These are phyloP conservation scores for Aurelia sp. DNA, from an alignment of 30 jellyfish, hydroid and myxozoan species.

Conservation along the genomic window DNA sequence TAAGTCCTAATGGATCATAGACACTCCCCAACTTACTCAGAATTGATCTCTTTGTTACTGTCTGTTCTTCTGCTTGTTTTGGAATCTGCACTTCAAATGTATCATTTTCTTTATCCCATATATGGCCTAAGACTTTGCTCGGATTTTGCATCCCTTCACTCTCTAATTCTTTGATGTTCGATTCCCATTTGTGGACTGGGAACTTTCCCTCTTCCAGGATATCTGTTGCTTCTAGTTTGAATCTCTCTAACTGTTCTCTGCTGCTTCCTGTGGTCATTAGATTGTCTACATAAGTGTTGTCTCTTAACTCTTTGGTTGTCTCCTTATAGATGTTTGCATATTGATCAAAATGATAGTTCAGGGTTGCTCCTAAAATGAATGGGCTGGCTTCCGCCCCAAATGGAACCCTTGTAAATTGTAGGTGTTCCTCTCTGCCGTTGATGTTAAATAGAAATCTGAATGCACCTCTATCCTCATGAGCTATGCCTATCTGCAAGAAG, in stretches of 20 bases:
- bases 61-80: not conserved
- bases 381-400: conserved; percentile 71
- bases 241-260: not conserved
- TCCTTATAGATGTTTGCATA: conserved; percentile 16
- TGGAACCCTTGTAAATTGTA: conserved; percentile 68
- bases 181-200: too few relatives aligned
- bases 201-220: too few relatives aligned
- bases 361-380: conserved; percentile 52
- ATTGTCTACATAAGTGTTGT: not conserved
- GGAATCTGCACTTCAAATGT: too few relatives aligned
- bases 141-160: too few relatives aligned
- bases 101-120: too few relatives aligned
- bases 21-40: conserved; percentile 41
- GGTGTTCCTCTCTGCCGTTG: conserved; percentile 42
- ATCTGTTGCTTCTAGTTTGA: too few relatives aligned
- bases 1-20: too few relatives aligned
- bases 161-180: too few relatives aligned
- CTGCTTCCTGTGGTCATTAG: conserved; percentile 26
- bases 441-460: conserved; percentile 26
- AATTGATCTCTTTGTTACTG: conserved; percentile 25
- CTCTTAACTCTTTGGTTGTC: conserved; percentile 24
- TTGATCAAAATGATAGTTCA: conserved; percentile 52
- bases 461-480: conserved; percentile 17
- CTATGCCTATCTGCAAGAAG: conserved; percentile 49
- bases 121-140: too few relatives aligned